Conservation (phyloP, 2,113 vertebrate genomes). For the Gorsachius goisagi region DNA sequence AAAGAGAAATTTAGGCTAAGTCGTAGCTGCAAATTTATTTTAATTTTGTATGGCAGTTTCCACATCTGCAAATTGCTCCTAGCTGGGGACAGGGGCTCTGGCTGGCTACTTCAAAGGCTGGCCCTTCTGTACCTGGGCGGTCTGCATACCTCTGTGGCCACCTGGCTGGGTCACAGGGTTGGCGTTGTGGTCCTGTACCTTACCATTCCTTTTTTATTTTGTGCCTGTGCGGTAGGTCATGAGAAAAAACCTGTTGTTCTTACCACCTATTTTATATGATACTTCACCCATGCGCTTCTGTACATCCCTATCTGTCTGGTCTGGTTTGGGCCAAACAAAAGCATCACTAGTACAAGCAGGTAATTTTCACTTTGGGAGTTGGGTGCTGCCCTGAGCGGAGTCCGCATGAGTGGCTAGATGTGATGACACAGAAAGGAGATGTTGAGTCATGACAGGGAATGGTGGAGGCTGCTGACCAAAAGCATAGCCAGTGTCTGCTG, state of each 20-base stretch:
- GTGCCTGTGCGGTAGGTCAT: not conserved
- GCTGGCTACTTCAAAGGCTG: not conserved
- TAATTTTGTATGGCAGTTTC: not conserved
- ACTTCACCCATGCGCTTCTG: not conserved
- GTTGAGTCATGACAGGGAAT: not conserved
- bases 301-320: not conserved
- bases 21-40: not conserved
- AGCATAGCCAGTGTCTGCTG: not conserved
- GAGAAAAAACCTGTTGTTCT: not conserved
- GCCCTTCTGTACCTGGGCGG: not conserved
- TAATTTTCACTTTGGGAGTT: not conserved
- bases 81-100: not conserved
- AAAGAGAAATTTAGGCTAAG: not conserved
- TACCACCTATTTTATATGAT: accelerated
- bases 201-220: not conserved
- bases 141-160: not conserved
- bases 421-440: not conserved
- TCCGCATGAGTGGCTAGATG: accelerated
- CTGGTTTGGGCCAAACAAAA: not conserved
- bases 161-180: accelerated
- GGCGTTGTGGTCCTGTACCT: not conserved
- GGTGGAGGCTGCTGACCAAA: not conserved
- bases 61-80: not conserved
- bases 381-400: not conserved
- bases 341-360: not conserved